phyloP scores from a whole-genome alignment of 2,113 vertebrate genomes.

The Centrocercus urophasianus region DNA sequence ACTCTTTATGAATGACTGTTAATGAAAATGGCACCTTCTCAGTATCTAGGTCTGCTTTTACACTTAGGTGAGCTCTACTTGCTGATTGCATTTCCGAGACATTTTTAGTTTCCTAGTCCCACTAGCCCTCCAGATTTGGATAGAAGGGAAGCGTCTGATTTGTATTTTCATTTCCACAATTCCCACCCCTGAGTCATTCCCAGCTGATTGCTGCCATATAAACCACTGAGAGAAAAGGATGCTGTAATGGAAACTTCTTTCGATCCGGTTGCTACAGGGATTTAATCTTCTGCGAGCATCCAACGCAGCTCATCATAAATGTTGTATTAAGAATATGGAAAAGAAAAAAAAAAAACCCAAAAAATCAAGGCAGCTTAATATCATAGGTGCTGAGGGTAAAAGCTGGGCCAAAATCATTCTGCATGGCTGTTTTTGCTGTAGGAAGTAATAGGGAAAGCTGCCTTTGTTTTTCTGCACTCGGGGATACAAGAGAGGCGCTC shows the following conservation, averaged over 20 bases:
- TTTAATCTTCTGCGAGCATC: not conserved
- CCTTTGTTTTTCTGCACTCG: not conserved
- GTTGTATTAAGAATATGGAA: not conserved
- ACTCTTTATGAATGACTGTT: not conserved
- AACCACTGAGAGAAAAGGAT: not conserved
- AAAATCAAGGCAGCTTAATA: not conserved
- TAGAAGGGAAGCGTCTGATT: not conserved
- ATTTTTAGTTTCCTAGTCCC: not conserved
- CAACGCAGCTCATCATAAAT: not conserved
- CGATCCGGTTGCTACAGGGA: not conserved
- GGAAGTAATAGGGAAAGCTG: not conserved
- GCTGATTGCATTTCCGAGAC: not conserved
- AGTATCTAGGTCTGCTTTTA: not conserved
- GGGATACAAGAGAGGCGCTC: not conserved
- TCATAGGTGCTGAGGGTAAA: not conserved
- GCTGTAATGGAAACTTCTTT: not conserved
- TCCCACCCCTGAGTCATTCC: not conserved
- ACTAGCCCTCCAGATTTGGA: not conserved
- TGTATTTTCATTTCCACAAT: not conserved
- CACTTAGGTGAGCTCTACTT: not conserved
- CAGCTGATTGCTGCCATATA: not conserved
- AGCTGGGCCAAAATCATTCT: not conserved
- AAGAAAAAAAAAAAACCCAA: not conserved
- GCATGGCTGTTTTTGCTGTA: not conserved
- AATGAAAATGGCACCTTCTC: not conserved